Evolutionary conservation across 2,888 invertebrate species (phyloP).

Genomic region (Willowsia nigromaculata): DNA sequence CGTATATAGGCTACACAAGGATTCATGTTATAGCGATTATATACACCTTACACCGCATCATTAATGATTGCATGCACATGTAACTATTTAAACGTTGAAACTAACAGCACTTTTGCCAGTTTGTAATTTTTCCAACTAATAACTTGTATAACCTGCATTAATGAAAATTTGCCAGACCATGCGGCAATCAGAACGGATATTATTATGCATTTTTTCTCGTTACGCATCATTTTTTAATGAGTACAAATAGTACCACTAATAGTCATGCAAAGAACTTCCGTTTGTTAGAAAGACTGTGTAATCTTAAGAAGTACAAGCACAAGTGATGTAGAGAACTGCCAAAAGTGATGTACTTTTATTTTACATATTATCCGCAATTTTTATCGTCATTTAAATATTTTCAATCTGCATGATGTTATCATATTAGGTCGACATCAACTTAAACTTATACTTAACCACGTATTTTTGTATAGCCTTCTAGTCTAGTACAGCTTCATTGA

Average conservation of each 20-base stretch:
- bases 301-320: not conserved
- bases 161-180: not conserved
- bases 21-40: too few species aligned
- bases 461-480: not conserved
- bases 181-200: slow-evolving; percentile 1
- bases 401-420: not conserved
- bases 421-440: not conserved
- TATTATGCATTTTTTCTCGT: not conserved
- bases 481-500: not conserved
- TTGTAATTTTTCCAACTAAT: too few species aligned
- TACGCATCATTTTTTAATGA: not conserved
- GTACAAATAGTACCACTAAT: not conserved
- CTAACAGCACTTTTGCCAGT: not conserved
- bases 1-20: too few species aligned
- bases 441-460: not conserved
- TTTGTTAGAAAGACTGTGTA: not conserved
- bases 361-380: not conserved
- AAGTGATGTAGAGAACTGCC: not conserved
- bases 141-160: too few species aligned
- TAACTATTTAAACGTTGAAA: too few species aligned
- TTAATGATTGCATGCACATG: too few species aligned
- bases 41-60: too few species aligned
- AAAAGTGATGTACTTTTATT: not conserved
- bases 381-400: not conserved
- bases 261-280: not conserved